Evolutionary conservation across 2,113 vertebrate species (phyloP), one percentile per base, ranked within the genome.

Genomic region (Nibea albiflora): DNA sequence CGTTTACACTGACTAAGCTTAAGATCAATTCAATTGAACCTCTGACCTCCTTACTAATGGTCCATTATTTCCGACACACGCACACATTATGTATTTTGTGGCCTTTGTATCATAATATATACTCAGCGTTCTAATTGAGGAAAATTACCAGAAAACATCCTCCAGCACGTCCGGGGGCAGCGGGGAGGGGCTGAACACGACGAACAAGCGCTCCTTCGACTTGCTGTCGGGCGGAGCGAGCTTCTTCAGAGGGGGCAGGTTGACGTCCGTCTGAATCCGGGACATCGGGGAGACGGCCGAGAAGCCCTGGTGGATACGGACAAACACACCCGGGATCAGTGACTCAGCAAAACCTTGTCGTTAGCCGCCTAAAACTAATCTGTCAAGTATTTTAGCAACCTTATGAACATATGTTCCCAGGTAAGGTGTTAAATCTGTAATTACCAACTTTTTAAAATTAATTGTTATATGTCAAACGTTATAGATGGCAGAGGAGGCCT

Each of bases 181-280:
- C 31, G 97, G 96, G 63, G 96, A 94, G 47, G 98, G 98, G 92
- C 96, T 97, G 86, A 99, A 99, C 65, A 98, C 97, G 11, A 99
- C 95, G 86, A 99, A 99, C 76, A 99, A 94, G 68, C 98, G 96
- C 94, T 99, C 98, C 89, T 96, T 98, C 44, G 96, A 87, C 20
- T 93, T 86, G 85, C 96, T 96, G 84, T 99, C 98, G 24, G 94
- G 84, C 1, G 96, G 92, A 4, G 95, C 96, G 35, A 98, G 96
- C 86, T 98, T 99, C 94, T 97, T 98, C 53, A 80, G 94, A 14
- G 97, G 83, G 1, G 98, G 98, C 73, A 99, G 94, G 64, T 76
- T 87, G 61, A 97, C 96, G 57, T 99, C 97, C 1, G 97, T 97
- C 93, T 99, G 97, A 26, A 98, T 88, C 57, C 96, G 96, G 66